Conservation (phyloP, 1,140 invertebrate species). For the Rhizoglyphus robini region DNA sequence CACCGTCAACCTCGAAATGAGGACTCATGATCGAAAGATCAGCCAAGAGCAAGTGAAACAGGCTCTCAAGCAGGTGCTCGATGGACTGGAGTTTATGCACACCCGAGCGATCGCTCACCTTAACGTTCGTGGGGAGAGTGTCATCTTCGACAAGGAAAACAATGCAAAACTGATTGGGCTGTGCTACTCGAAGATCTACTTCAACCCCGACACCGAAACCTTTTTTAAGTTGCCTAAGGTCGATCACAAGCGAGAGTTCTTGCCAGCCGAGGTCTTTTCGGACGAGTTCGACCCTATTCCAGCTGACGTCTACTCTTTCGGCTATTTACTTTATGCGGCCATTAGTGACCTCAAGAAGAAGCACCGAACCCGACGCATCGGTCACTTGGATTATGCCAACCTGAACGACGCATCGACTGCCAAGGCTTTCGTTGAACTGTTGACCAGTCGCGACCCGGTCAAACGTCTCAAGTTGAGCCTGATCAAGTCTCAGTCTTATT, state of each 20-base stretch:
- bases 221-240: slow-evolving; percentile 2
- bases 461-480: background rate
- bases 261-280: background rate
- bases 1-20: background rate
- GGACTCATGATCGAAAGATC: background rate
- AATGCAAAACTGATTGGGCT: background rate
- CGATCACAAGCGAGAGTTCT: background rate
- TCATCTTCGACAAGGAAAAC: background rate
- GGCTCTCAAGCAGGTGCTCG: background rate
- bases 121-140: slow-evolving; percentile 3
- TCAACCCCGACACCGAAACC: slow-evolving; percentile 3
- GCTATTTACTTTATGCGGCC: background rate
- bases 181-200: background rate
- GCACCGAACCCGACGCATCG: background rate
- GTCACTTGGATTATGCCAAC: background rate
- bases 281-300: background rate
- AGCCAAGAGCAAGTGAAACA: background rate
- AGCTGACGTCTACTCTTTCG: background rate
- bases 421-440: background rate
- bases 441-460: background rate
- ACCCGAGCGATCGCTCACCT: slow-evolving; percentile 1
- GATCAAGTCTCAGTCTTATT: background rate
- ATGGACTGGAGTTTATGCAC: background rate
- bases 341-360: background rate
- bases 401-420: background rate